A percentile compares a stretch with the other conserved stretches of the same genome.
Evolutionary conservation across 2,113 vertebrate species (phyloP).

Genomic region (Misgurnus mizolepis): DNA sequence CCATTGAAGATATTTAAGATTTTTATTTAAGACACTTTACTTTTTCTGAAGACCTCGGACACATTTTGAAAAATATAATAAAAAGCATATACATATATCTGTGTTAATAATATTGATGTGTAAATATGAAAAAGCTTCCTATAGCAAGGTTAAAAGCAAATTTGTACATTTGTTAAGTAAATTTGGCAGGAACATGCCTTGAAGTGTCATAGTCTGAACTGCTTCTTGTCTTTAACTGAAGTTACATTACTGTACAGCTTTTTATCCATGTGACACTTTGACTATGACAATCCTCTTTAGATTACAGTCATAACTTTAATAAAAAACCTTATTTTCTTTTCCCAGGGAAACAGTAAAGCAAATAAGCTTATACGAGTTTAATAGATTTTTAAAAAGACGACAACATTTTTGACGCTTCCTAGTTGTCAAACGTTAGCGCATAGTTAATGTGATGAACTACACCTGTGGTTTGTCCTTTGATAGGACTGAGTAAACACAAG

Average conservation of each 20-base stretch:
- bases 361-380: no score
- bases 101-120: not conserved
- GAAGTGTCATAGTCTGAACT: slow-evolving; percentile 15
- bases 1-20: not conserved
- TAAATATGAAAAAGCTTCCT: not conserved
- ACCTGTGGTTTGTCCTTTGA: not conserved
- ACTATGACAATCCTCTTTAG: slow-evolving; percentile 48
- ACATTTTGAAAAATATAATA: not conserved
- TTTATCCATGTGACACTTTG: slow-evolving; percentile 47
- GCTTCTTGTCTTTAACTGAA: slow-evolving; percentile 24
- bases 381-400: no score
- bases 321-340: slow-evolving; percentile 54
- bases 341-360: slow-evolving; percentile 53
- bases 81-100: not conserved
- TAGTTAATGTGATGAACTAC: not conserved
- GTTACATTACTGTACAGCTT: slow-evolving; percentile 43
- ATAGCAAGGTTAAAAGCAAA: not conserved
- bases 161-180: not conserved
- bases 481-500: no score
- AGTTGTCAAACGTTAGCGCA: not conserved
- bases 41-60: no score
- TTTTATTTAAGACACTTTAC: not conserved
- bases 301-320: slow-evolving; percentile 49
- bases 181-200: slow-evolving; percentile 17
- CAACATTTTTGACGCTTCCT: not conserved